These are phyloP conservation scores for Lepidothrix coronata DNA, from an alignment of 2,113 vertebrate genomes.

Conservation along the genomic window DNA sequence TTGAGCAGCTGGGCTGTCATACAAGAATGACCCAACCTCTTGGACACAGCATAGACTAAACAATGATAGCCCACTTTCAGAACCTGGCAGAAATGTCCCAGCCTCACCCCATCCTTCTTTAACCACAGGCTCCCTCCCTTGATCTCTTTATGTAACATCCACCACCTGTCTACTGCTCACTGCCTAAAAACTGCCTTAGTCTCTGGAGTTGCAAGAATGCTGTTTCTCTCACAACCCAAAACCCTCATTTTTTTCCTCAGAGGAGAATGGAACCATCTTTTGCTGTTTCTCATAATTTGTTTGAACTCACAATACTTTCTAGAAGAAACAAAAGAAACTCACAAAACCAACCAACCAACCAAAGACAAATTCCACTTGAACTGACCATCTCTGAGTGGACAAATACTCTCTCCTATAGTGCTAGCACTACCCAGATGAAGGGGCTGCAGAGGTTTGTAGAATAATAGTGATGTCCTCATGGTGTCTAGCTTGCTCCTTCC, in stretches of 20 bases:
- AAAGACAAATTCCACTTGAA: neutral
- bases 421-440: neutral
- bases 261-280: neutral
- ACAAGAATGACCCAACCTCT: neutral
- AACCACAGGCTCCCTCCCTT: neutral
- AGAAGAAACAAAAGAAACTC: neutral
- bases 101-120: neutral
- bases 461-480: neutral
- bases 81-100: neutral
- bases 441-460: neutral
- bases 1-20: constrained; percentile 6
- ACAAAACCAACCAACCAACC: neutral
- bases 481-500: neutral
- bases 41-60: neutral
- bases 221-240: neutral
- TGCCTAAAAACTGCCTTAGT: neutral
- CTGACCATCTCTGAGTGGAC: neutral
- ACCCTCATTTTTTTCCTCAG: neutral
- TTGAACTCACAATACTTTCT: neutral
- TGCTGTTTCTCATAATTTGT: neutral
- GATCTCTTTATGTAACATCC: neutral
- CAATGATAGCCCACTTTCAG: constrained; percentile 10
- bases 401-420: neutral
- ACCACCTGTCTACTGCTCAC: neutral
- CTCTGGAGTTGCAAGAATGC: neutral